Evolutionary conservation across 64 coral and sea anemone genomes (phyloP), one percentile per base, ranked within the genome.

Genomic region (Montipora foliosa): DNA sequence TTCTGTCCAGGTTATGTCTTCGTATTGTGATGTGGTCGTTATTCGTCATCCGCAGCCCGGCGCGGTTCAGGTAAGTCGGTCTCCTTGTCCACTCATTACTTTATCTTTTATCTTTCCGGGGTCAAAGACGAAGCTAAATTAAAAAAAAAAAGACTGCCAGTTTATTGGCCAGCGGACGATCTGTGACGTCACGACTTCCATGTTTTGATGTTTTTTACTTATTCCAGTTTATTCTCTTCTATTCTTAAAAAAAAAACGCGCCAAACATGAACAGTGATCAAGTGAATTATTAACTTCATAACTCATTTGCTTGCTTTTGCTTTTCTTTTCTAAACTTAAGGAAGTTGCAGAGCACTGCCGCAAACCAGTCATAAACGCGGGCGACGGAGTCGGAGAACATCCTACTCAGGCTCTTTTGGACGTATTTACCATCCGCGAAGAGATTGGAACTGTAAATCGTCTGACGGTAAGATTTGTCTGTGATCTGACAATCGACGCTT

Each of bases 391-490:
- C 11, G 98, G 98, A 11, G 98, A 99, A 48, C 98, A 99, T 57
- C 98, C 98, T 3, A 99, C 98, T 12, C 98, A 99, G 78, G 98
- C 98, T 2, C 75, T 99, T 8, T 90, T 99, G 17, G 98, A 99
- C 59, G 98, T 99, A 17, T 99, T 99, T 88, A 99, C 98, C 1
- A 99, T 99, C 70, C 95, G 98, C 44, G 98, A 99, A 48, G 98
- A 99, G 89, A 99, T 99, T 89, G 98, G 98, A 84, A 99, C 98
- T 37, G 98, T 99, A 2, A 99, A 99, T 73, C 90, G 95, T 53
- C 60, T 99, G n/a, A 99, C 98, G 87, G 98, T 99, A 81, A 90
- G 89, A 37, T 16, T 16, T 64, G 61, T 5, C 53, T 57, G 53
- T 57, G 5, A 57, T 57, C 11, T 57, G 0, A 57, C 11, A 8